These are phyloP conservation scores for Enteromius treurensis DNA, from an alignment of 2,797 vertebrate genomes.

Conservation along the genomic window DNA sequence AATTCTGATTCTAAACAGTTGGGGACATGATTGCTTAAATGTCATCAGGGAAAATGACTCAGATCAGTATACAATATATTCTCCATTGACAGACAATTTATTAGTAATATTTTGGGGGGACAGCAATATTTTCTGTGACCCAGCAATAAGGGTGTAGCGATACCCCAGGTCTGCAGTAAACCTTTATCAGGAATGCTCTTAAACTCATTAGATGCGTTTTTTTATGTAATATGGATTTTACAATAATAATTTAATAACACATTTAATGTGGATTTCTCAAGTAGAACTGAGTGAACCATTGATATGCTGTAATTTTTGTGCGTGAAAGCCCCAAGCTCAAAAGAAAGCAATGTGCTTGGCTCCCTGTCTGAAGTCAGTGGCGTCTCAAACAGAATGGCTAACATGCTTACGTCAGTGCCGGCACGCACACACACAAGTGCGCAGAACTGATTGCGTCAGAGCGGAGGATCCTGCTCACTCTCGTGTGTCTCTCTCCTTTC, in stretches of 20 bases:
- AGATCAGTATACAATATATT: not conserved
- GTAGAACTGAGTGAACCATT: constrained; percentile 47
- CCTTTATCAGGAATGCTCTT: not conserved
- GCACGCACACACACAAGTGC: constrained; percentile 52
- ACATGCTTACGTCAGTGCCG: constrained; percentile 64
- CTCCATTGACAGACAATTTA: not conserved
- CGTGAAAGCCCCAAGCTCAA: constrained; percentile 55
- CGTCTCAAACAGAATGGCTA: constrained; percentile 75
- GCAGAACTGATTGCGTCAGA: constrained; percentile 69
- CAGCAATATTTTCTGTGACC: not conserved
- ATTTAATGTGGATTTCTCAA: not conserved
- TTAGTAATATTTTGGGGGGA: too few relatives aligned
- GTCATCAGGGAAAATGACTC: not conserved
- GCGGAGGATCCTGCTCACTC: constrained; percentile 50
- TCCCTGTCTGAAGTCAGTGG: constrained; percentile 57
- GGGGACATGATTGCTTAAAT: not conserved
- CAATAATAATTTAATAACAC: not conserved
- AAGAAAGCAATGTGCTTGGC: constrained; percentile 53
- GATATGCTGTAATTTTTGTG: constrained; percentile 9
- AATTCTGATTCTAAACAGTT: not conserved
- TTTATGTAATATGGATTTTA: not conserved
- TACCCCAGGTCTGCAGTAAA: not conserved
- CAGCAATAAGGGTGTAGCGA: not conserved
- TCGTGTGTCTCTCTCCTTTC: constrained; percentile 61
- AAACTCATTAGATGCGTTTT: not conserved